Percentiles rank a stretch among this genome's conserved stretches.
phyloP scores from a whole-genome alignment of 2,888 invertebrate genomes.

The Exocentrus adspersus region DNA sequence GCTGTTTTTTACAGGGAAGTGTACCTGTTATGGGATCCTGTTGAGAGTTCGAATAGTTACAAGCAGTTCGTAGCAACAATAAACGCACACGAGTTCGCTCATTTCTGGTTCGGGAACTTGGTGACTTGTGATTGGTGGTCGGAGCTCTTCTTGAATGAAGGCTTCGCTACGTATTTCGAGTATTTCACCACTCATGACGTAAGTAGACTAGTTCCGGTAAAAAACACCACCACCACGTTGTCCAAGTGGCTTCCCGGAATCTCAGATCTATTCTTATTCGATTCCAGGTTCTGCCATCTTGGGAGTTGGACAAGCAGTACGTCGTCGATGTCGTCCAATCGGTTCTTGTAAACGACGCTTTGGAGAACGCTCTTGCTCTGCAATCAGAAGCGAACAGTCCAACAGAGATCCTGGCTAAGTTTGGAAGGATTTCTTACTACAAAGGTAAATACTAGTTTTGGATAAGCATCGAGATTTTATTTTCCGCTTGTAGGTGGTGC shows the following conservation, averaged over 20 bases:
- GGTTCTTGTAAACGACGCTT: slow-evolving; percentile 70
- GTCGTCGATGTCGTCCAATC: slow-evolving; percentile 40
- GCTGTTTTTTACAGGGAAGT: slow-evolving; percentile 3
- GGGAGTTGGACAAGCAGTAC: slow-evolving; percentile 46
- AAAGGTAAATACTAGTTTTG: slow-evolving; percentile 68
- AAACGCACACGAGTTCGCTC: slow-evolving; percentile 79
- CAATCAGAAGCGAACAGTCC: slow-evolving; percentile 67
- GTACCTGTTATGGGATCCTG: neutral
- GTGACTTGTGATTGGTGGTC: slow-evolving; percentile 84
- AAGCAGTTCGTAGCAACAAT: neutral
- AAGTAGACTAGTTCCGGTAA: no score
- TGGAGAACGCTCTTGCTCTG: slow-evolving; percentile 68
- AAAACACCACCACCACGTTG: no score
- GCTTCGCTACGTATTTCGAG: slow-evolving; percentile 79
- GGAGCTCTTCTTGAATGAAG: slow-evolving; percentile 79
- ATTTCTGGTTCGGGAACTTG: slow-evolving; percentile 85
- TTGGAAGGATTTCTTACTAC: slow-evolving; percentile 71
- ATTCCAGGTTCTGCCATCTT: slow-evolving; percentile 34
- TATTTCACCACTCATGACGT: slow-evolving; percentile 72
- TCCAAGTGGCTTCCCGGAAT: no score
- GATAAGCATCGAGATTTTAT: no score
- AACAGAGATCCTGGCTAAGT: slow-evolving; percentile 65
- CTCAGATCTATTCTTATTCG: no score
- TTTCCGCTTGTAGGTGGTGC: slow-evolving; percentile 35
- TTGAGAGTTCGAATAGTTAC: neutral